Conservation (phyloP, 2,888 invertebrate genomes). For the Hesperia comma region DNA sequence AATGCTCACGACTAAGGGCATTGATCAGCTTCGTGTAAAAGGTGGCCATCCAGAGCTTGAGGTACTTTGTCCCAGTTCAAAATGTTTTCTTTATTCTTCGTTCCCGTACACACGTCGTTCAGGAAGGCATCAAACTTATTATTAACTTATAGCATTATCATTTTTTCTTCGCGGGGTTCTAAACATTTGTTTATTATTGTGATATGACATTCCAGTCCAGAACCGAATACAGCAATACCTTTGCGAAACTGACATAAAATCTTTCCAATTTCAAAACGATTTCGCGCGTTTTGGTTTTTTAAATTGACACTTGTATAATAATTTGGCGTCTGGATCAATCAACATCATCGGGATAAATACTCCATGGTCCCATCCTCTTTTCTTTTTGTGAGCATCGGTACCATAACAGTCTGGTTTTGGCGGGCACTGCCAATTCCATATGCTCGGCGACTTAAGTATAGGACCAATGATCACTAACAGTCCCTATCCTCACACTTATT, state of each 20-base stretch:
- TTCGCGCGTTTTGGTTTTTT: slow-evolving; percentile 52
- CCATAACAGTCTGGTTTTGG: no score
- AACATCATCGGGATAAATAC: slow-evolving; percentile 64
- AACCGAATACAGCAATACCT: slow-evolving; percentile 57
- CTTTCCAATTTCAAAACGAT: slow-evolving; percentile 56
- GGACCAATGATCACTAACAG: no score
- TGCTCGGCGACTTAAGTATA: no score
- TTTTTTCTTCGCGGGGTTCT: slow-evolving; percentile 33
- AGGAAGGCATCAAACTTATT: slow-evolving; percentile 49
- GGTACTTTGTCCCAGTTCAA: slow-evolving; percentile 49
- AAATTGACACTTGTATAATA: slow-evolving; percentile 58
- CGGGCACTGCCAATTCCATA: no score
- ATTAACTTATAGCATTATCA: slow-evolving; percentile 45
- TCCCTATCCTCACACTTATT: no score
- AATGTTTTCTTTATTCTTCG: slow-evolving; percentile 40
- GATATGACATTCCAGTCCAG: slow-evolving; percentile 59
- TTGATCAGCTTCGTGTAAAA: slow-evolving; percentile 54
- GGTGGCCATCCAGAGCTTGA: slow-evolving; percentile 52
- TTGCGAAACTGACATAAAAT: slow-evolving; percentile 53
- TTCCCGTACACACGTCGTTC: slow-evolving; percentile 47
- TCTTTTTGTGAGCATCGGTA: no score
- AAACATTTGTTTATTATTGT: slow-evolving; percentile 52
- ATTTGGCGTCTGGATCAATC: slow-evolving; percentile 57
- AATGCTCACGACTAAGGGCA: slow-evolving; percentile 57
- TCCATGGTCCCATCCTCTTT: slow-evolving; percentile 64